These are phyloP conservation scores for Nothura maculosa DNA, from an alignment of 2,797 vertebrate species.

Conservation along the genomic window DNA sequence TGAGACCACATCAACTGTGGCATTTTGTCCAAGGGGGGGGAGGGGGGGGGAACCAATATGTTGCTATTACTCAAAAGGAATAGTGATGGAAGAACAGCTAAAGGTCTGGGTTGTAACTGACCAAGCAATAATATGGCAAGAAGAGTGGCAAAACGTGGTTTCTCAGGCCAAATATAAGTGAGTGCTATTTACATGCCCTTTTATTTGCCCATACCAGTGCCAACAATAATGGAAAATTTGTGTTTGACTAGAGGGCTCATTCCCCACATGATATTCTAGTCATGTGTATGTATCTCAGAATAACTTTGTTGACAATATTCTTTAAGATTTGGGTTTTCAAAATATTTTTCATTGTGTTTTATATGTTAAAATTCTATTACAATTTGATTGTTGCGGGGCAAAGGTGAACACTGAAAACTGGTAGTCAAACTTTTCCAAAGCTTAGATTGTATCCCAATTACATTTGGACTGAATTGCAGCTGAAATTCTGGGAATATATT, in stretches of 20 bases:
- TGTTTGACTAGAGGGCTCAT: background rate
- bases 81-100: background rate
- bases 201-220: background rate
- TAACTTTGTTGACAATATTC: background rate
- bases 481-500: slow-evolving; percentile 69
- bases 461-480: slow-evolving; percentile 13
- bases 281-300: fast-evolving
- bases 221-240: background rate
- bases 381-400: background rate
- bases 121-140: background rate
- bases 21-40: fast-evolving
- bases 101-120: background rate
- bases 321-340: background rate
- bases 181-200: background rate
- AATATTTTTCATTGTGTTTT: background rate
- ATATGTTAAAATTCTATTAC: background rate
- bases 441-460: background rate
- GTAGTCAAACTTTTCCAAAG: background rate
- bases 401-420: slow-evolving; percentile 6
- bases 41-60: too few relatives aligned
- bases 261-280: background rate
- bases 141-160: background rate
- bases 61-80: background rate
- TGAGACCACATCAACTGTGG: background rate
- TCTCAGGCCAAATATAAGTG: background rate